Evolutionary conservation across 2,113 vertebrate genomes (phyloP).

Genomic region (Mobula hypostoma): DNA sequence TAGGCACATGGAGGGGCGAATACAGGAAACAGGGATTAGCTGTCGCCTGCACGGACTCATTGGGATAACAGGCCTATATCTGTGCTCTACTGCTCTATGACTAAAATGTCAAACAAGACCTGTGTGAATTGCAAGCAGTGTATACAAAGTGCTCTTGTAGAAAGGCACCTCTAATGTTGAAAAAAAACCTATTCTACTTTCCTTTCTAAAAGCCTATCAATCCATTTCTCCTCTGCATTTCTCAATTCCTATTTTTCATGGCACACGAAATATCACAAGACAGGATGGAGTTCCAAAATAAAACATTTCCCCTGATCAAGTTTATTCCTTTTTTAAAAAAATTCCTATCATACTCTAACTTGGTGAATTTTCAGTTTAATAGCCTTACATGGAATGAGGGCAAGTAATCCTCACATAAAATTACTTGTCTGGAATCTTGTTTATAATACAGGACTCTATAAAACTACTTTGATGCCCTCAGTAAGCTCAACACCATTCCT

Average conservation of each 20-base stretch:
- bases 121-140: too few relatives aligned
- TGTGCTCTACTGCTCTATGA: too few relatives aligned
- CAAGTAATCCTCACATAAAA: background rate
- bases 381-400: background rate
- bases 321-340: background rate
- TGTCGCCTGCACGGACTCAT: too few relatives aligned
- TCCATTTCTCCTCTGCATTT: background rate
- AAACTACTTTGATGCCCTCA: background rate
- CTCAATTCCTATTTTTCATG: background rate
- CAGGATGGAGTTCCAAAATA: background rate
- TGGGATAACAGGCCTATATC: too few relatives aligned
- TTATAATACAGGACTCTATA: background rate
- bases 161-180: background rate
- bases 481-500: background rate
- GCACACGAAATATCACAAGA: background rate
- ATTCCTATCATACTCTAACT: background rate
- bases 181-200: background rate
- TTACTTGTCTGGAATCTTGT: background rate
- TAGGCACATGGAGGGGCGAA: too few relatives aligned
- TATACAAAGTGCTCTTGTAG: background rate
- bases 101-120: background rate
- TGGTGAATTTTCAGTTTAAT: background rate
- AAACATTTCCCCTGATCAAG: background rate
- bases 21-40: too few relatives aligned
- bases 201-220: background rate